A percentile compares a stretch with the other conserved stretches of the same genome.
Evolutionary conservation across 2,888 invertebrate species (phyloP).

Genomic region (Drosophila koepferae): DNA sequence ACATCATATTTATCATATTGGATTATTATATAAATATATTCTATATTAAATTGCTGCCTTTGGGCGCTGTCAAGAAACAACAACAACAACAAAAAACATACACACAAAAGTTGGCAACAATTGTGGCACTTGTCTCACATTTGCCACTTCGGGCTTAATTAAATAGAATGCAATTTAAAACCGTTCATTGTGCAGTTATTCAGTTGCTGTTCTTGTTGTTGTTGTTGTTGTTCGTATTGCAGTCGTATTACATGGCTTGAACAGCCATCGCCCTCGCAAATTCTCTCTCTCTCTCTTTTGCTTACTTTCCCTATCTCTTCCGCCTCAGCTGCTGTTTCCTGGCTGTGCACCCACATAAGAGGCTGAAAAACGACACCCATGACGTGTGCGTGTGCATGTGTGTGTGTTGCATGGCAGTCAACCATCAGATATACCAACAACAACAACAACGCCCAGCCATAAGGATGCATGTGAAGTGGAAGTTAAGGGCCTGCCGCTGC

Average conservation of each 20-base stretch:
- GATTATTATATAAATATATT: neutral
- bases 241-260: conserved; percentile 26
- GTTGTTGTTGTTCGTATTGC: conserved; percentile 7
- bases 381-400: conserved; percentile 29
- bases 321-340: conserved; percentile 8
- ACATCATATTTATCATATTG: neutral
- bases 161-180: conserved; percentile 69
- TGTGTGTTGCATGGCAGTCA: conserved; percentile 42
- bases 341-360: conserved; percentile 36
- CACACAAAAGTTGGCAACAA: conserved; percentile 13
- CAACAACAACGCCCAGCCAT: conserved; percentile 48
- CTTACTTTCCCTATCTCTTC: neutral
- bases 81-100: neutral
- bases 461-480: conserved; percentile 69
- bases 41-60: neutral
- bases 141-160: conserved; percentile 60
- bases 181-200: conserved; percentile 48
- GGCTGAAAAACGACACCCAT: conserved; percentile 55
- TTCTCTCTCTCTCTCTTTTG: neutral
- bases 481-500: conserved; percentile 56
- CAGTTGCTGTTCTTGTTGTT: conserved; percentile 10
- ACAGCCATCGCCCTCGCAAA: neutral
- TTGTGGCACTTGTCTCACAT: conserved; percentile 34
- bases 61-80: neutral
- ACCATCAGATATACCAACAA: conserved; percentile 23